phyloP scores from a whole-genome alignment of 2,113 vertebrate genomes.

The Hippocampus barbouri region DNA sequence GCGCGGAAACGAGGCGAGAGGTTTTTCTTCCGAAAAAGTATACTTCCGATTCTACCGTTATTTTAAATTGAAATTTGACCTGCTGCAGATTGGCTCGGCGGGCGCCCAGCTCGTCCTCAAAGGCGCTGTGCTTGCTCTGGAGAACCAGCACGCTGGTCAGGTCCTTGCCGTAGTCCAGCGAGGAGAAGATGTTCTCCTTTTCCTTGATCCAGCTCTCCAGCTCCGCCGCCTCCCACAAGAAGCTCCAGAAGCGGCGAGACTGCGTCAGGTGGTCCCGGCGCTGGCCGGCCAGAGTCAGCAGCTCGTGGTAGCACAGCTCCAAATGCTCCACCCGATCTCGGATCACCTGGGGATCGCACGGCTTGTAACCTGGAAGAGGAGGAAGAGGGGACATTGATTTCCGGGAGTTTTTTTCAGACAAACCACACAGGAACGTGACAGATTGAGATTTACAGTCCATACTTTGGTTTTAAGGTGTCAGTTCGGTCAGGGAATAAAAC shows the following conservation, averaged over 20 bases:
- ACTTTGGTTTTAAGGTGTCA: too few relatives aligned
- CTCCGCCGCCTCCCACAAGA: conserved; percentile 91
- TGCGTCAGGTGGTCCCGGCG: conserved; percentile 82
- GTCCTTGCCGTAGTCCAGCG: conserved; percentile 91
- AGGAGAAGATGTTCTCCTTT: conserved; percentile 92
- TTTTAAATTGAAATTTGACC: conserved; percentile 20
- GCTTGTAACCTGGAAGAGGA: conserved; percentile 82
- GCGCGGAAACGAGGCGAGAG: conserved; percentile 46
- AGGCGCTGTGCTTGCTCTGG: conserved; percentile 87
- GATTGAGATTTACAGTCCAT: too few relatives aligned
- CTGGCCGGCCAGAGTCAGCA: conserved; percentile 77
- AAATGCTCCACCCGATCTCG: conserved; percentile 86
- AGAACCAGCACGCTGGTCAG: conserved; percentile 85
- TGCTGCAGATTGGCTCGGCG: conserved; percentile 74
- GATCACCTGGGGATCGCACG: conserved; percentile 92
- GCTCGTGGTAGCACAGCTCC: conserved; percentile 82
- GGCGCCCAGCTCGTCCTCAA: conserved; percentile 87
- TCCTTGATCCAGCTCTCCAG: conserved; percentile 93
- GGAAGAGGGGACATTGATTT: background rate
- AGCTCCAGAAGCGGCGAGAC: conserved; percentile 88
- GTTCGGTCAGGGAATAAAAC: too few relatives aligned
- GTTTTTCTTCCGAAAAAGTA: background rate
- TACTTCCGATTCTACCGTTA: too few relatives aligned
- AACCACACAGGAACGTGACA: too few relatives aligned
- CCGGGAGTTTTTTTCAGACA: background rate